Percentiles rank a stretch among this genome's conserved stretches.
Evolutionary conservation across 1,140 invertebrate genomes (phyloP).

Genomic region (Drosophila eugracilis): DNA sequence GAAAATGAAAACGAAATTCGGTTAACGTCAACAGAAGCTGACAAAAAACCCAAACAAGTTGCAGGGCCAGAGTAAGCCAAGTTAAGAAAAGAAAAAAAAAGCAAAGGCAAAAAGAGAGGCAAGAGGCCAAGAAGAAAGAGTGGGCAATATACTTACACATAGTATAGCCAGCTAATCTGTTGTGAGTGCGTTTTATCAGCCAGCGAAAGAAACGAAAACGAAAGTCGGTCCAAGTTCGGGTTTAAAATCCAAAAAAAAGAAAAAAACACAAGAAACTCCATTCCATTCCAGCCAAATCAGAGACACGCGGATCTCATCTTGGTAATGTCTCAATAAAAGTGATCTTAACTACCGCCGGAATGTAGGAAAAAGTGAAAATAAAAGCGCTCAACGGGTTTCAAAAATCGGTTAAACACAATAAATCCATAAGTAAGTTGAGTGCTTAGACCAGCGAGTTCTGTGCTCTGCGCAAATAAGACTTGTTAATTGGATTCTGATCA

Average conservation of each 20-base stretch:
- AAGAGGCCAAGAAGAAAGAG: conserved; percentile 26
- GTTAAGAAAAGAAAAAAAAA: neutral
- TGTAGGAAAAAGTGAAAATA: conserved; percentile 47
- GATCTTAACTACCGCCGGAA: conserved; percentile 48
- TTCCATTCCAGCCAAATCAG: conserved; percentile 20
- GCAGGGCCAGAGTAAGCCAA: conserved; percentile 56
- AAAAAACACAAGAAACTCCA: conserved; percentile 8
- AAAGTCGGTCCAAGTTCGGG: conserved; percentile 62
- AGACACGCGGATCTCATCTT: conserved; percentile 51
- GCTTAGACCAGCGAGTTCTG: conserved; percentile 23
- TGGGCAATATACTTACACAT: neutral
- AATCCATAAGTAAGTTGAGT: conserved; percentile 32
- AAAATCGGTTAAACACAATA: conserved; percentile 8
- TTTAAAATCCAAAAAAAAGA: conserved; percentile 14
- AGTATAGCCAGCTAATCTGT: conserved; percentile 49
- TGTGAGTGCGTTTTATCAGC: conserved; percentile 76
- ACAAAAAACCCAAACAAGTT: conserved; percentile 59
- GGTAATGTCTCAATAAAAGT: conserved; percentile 68
- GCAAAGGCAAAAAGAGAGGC: conserved; percentile 5
- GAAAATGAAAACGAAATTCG: conserved; percentile 48
- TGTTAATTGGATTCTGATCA: conserved; percentile 66
- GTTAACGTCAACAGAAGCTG: conserved; percentile 43
- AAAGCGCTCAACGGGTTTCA: conserved; percentile 11
- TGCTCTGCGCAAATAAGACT: conserved; percentile 52
- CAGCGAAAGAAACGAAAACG: conserved; percentile 71